Conservation (phyloP, 2,888 invertebrate species). For the Meliscaeva auricollis region DNA sequence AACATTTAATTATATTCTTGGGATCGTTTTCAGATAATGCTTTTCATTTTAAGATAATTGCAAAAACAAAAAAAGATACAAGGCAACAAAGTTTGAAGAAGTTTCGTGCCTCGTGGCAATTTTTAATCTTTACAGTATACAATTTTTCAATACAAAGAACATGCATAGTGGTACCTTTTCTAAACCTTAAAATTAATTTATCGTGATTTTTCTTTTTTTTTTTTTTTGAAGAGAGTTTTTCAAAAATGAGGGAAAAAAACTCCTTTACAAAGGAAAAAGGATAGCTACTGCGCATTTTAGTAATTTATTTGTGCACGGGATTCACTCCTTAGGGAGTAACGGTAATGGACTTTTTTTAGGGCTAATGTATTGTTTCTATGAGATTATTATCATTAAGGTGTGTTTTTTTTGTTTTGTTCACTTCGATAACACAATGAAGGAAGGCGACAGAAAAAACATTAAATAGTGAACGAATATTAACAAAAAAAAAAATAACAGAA, state of each 20-base stretch:
- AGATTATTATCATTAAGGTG: constrained; percentile 25
- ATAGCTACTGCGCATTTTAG: constrained; percentile 19
- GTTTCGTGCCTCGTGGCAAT: constrained; percentile 14
- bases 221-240: constrained; percentile 13
- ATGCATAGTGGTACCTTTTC: neutral
- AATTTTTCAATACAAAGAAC: neutral
- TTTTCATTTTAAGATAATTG: constrained; percentile 19
- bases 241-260: neutral
- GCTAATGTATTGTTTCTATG: constrained; percentile 8
- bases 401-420: neutral
- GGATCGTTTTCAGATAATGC: constrained; percentile 14
- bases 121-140: no score
- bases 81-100: neutral
- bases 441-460: constrained; percentile 31
- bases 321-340: constrained; percentile 12
- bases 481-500: neutral
- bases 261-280: neutral
- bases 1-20: constrained; percentile 1
- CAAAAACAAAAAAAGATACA: neutral
- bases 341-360: constrained; percentile 4
- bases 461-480: constrained; percentile 2
- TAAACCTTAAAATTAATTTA: neutral
- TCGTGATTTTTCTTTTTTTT: constrained; percentile 14
- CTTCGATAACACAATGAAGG: neutral
- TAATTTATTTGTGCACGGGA: constrained; percentile 26